phyloP scores from a whole-genome alignment of 2,888 invertebrate species.

The Theretra japonica region DNA sequence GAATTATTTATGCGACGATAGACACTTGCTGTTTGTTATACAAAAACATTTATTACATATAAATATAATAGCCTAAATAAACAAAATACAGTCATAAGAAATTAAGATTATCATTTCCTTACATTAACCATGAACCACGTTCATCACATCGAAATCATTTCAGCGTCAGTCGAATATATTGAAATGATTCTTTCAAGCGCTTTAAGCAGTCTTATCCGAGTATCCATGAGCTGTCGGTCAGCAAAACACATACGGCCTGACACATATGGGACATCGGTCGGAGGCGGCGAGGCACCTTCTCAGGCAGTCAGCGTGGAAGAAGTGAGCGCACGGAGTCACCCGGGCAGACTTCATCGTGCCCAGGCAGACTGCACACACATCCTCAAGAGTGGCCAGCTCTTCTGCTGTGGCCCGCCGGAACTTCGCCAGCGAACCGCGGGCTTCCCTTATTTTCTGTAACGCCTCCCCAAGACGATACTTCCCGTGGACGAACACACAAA shows the following conservation, averaged over 20 bases:
- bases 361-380: constrained; percentile 92
- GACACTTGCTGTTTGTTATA: background rate
- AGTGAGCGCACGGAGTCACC: constrained; percentile 91
- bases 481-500: constrained; percentile 87
- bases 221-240: constrained; percentile 52
- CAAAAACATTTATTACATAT: background rate
- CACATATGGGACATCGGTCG: constrained; percentile 90
- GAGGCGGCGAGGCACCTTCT: constrained; percentile 89
- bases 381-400: constrained; percentile 88
- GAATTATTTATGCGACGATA: background rate
- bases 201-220: constrained; percentile 29
- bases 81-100: background rate
- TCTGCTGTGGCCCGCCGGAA: constrained; percentile 87
- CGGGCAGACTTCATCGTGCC: constrained; percentile 88
- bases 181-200: constrained; percentile 9
- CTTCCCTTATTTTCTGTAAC: constrained; percentile 81
- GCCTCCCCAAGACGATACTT: constrained; percentile 86
- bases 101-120: constrained; percentile 2
- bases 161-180: constrained; percentile 35
- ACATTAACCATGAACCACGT: background rate
- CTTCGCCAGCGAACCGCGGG: constrained; percentile 85
- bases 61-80: constrained; percentile 16
- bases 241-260: constrained; percentile 86
- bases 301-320: constrained; percentile 91
- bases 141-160: constrained; percentile 36